These are phyloP conservation scores for Poeciliopsis gracilis DNA, from an alignment of 2,797 vertebrate species.

Conservation along the genomic window DNA sequence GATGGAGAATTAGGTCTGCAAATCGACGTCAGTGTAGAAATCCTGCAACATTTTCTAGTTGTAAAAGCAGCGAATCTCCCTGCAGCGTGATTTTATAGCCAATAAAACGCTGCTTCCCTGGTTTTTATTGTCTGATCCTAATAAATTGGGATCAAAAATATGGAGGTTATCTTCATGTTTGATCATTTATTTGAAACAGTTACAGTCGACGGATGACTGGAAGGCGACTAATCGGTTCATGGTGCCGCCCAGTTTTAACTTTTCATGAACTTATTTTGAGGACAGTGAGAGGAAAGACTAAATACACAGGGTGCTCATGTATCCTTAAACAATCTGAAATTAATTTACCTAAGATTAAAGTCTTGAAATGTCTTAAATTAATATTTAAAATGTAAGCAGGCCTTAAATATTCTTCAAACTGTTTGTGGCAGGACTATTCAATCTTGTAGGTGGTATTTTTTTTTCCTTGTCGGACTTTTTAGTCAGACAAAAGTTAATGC, in stretches of 20 bases:
- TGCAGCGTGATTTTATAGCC: neutral
- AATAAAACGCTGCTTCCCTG: neutral
- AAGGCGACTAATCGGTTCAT: neutral
- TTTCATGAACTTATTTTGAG: neutral
- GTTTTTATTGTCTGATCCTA: neutral
- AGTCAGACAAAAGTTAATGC: no score
- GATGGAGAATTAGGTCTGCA: neutral
- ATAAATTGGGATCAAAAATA: neutral
- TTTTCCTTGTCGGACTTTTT: no score
- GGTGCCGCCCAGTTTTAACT: neutral
- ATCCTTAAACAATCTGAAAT: no score
- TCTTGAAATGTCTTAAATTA: no score
- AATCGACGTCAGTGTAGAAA: neutral
- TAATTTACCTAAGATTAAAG: no score
- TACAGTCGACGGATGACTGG: no score
- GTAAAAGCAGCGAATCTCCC: neutral
- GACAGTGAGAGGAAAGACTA: neutral
- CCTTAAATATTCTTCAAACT: no score
- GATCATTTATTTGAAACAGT: neutral
- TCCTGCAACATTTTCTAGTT: neutral
- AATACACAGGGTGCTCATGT: neutral
- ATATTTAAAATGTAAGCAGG: no score
- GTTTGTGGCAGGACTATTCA: no score
- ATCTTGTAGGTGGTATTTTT: no score
- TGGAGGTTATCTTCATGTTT: neutral